These are phyloP conservation scores for Lagenorhynchus albirostris DNA, from an alignment of 2,113 vertebrate species.

Conservation along the genomic window DNA sequence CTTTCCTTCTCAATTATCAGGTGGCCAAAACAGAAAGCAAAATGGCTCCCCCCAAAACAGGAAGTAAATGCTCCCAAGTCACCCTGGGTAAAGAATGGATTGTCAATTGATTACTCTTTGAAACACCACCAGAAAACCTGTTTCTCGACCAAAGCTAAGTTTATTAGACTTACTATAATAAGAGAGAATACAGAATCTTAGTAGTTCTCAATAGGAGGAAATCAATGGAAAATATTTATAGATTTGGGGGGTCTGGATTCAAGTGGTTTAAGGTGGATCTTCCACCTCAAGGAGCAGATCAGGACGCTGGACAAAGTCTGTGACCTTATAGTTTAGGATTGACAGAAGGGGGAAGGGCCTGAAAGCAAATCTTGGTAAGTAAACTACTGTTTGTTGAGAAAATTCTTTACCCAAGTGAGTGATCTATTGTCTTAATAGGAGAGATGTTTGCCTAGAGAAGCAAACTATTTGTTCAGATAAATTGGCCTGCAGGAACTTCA, in stretches of 20 bases:
- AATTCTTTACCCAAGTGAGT: background rate
- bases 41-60: background rate
- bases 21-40: background rate
- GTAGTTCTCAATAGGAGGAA: background rate
- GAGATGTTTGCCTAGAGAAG: background rate
- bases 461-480: background rate
- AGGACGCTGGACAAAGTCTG: background rate
- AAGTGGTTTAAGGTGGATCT: background rate
- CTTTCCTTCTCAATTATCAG: background rate
- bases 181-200: background rate
- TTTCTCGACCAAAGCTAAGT: background rate
- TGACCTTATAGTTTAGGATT: background rate
- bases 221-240: background rate
- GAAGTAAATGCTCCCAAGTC: background rate
- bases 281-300: background rate
- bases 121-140: background rate
- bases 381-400: background rate
- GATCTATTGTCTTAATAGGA: background rate
- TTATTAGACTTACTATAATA: background rate
- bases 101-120: background rate
- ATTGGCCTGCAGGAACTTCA: background rate
- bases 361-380: background rate
- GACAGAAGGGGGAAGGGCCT: background rate
- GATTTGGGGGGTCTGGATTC: background rate
- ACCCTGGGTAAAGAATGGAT: background rate